Evolutionary conservation across 2,888 invertebrate genomes (phyloP), one percentile per base, ranked within the genome.

Genomic region (Nebria salina): DNA sequence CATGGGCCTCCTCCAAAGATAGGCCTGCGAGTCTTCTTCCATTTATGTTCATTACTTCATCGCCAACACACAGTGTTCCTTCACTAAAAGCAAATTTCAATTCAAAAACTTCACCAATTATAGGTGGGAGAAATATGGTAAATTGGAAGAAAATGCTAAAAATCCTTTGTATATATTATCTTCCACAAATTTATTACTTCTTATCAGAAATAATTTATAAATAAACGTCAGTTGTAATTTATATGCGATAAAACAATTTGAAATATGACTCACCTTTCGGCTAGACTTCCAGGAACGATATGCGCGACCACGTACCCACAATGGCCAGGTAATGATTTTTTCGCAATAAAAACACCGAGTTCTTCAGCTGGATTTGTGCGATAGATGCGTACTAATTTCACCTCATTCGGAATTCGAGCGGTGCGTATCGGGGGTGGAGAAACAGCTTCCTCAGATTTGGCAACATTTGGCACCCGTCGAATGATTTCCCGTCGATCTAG

Each of bases 21-120:
- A 97, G 90, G 1, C 94, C 94, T 79, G 94, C 91, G 82, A 97
- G 89, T 82, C 95, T 93, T 86, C 92, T 93, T 20, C 96, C 96
- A 87, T 97, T 96, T 42, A 96, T 95, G 87, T 95, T 95, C 13
- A 96, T 93, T 84, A 97, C 94, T 90, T 96, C 95, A 88, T 97
- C 97, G 11, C 96, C 96, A 78, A 95, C 92, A 84, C 93, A 91
- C 83, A 97, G 90, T 84, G 95, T 92, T 20, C 95, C 95, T 86
- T 96, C 95, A 88, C 95, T 95, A 86, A 70, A 87, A 34, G 34
- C 34, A 34, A 1, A 86, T 75, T 54, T 54, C 0, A 54, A 54
- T 54, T 54, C 8, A 54, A 7, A 3, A 54, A 34, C 34, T 34
- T 34, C 5, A 34, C 34, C 2, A 34, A 34, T 34, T 34, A 1